These are phyloP conservation scores for Paramacrobiotus metropolitanus DNA, from an alignment of 1,140 invertebrate genomes.

Conservation along the genomic window DNA sequence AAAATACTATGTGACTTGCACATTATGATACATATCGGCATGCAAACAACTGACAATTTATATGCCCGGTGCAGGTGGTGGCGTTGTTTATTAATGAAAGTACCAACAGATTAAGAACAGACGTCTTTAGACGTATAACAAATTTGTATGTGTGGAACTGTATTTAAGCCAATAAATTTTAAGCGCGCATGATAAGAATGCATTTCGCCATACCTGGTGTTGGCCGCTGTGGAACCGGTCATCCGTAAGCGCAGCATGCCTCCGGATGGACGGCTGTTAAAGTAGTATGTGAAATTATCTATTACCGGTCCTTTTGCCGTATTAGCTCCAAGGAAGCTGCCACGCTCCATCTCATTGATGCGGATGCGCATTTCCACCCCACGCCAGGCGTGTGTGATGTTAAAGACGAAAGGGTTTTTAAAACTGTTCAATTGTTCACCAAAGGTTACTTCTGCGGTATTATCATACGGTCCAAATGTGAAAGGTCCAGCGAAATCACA, in stretches of 20 bases:
- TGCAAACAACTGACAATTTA: no score
- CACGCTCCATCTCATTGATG: neutral
- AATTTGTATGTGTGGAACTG: no score
- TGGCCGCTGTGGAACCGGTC: neutral
- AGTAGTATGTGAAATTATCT: neutral
- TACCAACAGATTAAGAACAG: no score
- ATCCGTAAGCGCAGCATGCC: neutral
- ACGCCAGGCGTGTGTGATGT: neutral
- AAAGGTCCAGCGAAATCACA: neutral
- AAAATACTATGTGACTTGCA: no score
- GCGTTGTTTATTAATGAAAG: no score
- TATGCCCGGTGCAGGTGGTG: no score
- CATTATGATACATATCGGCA: neutral
- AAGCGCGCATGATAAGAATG: no score
- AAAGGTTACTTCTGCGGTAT: neutral
- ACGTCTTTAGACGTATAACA: no score
- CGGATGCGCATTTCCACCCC: neutral
- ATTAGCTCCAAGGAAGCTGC: neutral
- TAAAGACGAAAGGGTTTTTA: neutral
- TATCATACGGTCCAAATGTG: neutral
- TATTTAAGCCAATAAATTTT: no score
- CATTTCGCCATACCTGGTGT: neutral
- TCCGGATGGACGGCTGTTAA: neutral
- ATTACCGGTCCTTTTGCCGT: neutral
- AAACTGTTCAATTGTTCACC: neutral